These are phyloP conservation scores for Cyclophora albipunctata DNA, from an alignment of 2,888 invertebrate genomes.

Conservation along the genomic window DNA sequence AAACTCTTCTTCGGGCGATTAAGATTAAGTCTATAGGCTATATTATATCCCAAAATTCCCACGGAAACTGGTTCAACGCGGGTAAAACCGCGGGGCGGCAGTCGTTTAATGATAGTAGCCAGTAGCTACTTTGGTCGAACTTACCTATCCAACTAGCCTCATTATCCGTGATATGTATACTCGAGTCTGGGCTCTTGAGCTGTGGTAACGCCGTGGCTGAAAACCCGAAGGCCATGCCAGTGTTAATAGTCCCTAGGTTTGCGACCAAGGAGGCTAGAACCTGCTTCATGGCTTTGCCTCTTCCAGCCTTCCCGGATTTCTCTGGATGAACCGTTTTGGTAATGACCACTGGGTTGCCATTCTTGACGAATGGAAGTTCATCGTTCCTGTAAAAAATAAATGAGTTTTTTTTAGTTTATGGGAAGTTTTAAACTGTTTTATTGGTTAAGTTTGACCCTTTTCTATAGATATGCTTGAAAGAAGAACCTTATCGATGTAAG, in stretches of 20 bases:
- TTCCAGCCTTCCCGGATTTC: conserved; percentile 40
- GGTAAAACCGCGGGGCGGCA: no score
- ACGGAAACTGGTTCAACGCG: no score
- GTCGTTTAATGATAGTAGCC: no score
- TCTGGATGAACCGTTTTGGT: conserved; percentile 37
- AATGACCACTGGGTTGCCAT: conserved; percentile 43
- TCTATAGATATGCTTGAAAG: not conserved
- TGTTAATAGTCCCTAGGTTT: conserved; percentile 81
- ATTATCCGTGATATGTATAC: conserved; percentile 67
- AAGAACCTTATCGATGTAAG: not conserved
- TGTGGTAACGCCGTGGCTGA: conserved; percentile 80
- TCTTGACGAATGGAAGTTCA: conserved; percentile 55
- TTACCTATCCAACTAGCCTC: conserved; percentile 82
- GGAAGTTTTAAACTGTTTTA: no score
- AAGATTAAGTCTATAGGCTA: no score
- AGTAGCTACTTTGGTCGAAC: conserved; percentile 20
- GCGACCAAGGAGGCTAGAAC: conserved; percentile 78
- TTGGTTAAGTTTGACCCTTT: not conserved
- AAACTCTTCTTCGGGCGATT: no score
- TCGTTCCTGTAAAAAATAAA: conserved; percentile 45
- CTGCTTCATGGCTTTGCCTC: conserved; percentile 70
- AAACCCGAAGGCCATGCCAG: conserved; percentile 82
- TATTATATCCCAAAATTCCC: no score
- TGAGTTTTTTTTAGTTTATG: no score
- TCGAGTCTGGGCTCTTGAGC: conserved; percentile 61